A percentile compares a stretch with the other conserved stretches of the same genome.
Evolutionary conservation across 2,113 vertebrate genomes (phyloP).

Genomic region (Hystrix brachyura): DNA sequence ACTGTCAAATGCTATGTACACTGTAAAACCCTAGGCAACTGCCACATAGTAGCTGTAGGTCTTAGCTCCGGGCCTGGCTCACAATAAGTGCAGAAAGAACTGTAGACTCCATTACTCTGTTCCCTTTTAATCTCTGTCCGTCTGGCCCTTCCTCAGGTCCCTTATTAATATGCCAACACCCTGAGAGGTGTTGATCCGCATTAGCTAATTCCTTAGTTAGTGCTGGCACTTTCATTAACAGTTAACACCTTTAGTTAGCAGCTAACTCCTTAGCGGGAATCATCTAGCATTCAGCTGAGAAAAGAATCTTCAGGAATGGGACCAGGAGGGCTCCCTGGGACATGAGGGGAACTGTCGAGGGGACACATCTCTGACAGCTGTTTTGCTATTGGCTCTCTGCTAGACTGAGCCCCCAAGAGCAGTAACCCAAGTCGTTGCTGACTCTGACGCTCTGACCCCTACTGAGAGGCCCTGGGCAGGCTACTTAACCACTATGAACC

Average conservation of each 20-base stretch:
- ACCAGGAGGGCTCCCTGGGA: background rate
- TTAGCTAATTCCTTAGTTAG: constrained; percentile 74
- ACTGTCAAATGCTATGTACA: background rate
- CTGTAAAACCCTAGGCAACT: background rate
- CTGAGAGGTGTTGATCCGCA: constrained; percentile 75
- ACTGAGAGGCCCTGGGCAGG: background rate
- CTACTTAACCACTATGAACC: background rate
- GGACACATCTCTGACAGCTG: background rate
- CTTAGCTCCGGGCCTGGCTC: background rate
- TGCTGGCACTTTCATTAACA: constrained; percentile 68
- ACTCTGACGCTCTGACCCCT: background rate
- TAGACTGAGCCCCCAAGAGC: background rate
- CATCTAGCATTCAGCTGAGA: constrained; percentile 19
- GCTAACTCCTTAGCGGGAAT: constrained; percentile 33
- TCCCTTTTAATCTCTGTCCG: background rate
- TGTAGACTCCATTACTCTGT: background rate
- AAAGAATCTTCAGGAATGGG: constrained; percentile 3
- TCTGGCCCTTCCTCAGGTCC: constrained; percentile 25
- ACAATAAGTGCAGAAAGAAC: background rate
- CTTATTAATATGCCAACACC: constrained; percentile 81
- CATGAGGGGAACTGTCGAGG: background rate
- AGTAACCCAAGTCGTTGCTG: background rate
- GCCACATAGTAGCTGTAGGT: background rate
- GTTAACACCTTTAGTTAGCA: constrained; percentile 73
- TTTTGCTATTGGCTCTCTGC: background rate